These are phyloP conservation scores for Uropetala carovei DNA, from an alignment of 2,888 invertebrate species.

Conservation along the genomic window DNA sequence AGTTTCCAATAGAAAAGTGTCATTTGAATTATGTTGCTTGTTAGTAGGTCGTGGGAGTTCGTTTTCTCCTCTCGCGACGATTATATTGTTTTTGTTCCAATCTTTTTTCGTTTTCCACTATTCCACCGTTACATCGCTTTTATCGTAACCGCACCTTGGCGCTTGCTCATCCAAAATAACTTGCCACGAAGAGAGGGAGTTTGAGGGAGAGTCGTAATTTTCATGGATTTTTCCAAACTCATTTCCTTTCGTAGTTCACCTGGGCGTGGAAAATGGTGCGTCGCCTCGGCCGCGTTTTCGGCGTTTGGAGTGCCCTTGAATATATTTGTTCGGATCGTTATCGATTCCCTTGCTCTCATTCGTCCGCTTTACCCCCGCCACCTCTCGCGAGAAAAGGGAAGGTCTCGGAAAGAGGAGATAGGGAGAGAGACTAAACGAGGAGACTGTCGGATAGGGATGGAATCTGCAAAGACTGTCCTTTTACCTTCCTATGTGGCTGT, in stretches of 20 bases:
- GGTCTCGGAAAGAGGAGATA: not conserved
- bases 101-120: not conserved
- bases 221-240: not conserved
- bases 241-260: slow-evolving; percentile 18
- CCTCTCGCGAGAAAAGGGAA: not conserved
- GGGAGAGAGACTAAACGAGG: not conserved
- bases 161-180: slow-evolving; percentile 5
- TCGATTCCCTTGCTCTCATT: not conserved
- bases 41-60: not conserved
- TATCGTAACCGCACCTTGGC: not conserved
- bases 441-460: not conserved
- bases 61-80: not conserved
- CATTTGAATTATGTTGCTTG: too few species aligned
- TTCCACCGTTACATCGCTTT: not conserved
- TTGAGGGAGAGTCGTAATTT: not conserved
- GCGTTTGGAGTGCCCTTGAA: not conserved
- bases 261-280: slow-evolving; percentile 22
- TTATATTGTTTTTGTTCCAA: not conserved
- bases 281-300: not conserved
- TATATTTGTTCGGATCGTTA: slow-evolving; percentile 23
- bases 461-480: not conserved
- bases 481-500: not conserved
- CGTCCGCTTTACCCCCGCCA: not conserved
- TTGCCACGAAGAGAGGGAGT: not conserved
- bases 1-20: too few species aligned